phyloP scores from a whole-genome alignment of 2,113 vertebrate species.

The Bubalus kerabau region DNA sequence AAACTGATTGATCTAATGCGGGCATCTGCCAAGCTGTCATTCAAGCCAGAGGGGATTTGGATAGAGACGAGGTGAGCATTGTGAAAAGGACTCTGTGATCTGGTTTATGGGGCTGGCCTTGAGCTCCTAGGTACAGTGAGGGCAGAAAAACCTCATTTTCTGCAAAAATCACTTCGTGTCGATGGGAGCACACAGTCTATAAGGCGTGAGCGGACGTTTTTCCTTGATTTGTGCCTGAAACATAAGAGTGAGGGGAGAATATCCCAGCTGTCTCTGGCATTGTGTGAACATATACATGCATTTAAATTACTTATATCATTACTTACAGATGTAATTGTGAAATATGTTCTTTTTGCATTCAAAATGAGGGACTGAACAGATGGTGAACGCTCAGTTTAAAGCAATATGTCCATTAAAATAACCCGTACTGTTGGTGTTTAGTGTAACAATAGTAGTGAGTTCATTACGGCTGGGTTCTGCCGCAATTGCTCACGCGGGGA shows the following conservation, averaged over 20 bases:
- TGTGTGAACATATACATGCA: constrained; percentile 85
- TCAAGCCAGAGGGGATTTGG: constrained; percentile 84
- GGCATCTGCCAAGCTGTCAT: constrained; percentile 86
- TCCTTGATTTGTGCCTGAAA: constrained; percentile 76
- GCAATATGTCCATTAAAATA: constrained; percentile 84
- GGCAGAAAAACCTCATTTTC: constrained; percentile 60
- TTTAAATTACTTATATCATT: constrained; percentile 87
- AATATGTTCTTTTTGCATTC: constrained; percentile 85
- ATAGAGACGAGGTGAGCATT: constrained; percentile 74
- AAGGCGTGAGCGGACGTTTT: constrained; percentile 66
- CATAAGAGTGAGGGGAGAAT: constrained; percentile 62
- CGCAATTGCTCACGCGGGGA: accelerated
- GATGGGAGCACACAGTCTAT: constrained; percentile 52
- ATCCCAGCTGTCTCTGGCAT: constrained; percentile 82
- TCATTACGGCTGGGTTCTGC: constrained; percentile 38
- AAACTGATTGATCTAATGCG: constrained; percentile 88
- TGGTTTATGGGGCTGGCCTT: constrained; percentile 74
- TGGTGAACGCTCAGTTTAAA: constrained; percentile 82
- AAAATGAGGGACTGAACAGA: constrained; percentile 83
- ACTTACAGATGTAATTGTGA: constrained; percentile 89
- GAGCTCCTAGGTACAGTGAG: constrained; percentile 69
- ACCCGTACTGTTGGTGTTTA: constrained; percentile 77
- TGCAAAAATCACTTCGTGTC: constrained; percentile 48
- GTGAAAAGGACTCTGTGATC: constrained; percentile 72
- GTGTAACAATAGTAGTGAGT: constrained; percentile 71